These are phyloP conservation scores for Trichechus manatus DNA, from an alignment of 2,113 vertebrate species.

Conservation along the genomic window DNA sequence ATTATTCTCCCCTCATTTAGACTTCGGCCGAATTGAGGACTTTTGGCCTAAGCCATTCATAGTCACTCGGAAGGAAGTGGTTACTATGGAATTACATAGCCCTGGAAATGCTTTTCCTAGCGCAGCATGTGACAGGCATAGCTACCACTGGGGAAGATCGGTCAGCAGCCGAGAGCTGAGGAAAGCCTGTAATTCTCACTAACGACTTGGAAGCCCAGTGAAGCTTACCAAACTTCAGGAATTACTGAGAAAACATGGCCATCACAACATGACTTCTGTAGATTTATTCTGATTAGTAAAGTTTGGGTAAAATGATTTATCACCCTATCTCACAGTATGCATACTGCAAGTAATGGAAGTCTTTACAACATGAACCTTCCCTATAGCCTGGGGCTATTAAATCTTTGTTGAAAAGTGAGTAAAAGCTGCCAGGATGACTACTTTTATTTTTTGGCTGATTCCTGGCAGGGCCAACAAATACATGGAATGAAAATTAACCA, in stretches of 20 bases:
- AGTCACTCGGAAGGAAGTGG: background rate
- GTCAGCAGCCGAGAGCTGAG: background rate
- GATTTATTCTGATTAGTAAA: conserved; percentile 52
- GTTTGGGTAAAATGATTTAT: conserved; percentile 39
- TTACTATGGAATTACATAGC: background rate
- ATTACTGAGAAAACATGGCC: background rate
- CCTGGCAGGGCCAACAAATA: background rate
- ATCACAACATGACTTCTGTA: background rate
- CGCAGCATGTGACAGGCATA: background rate
- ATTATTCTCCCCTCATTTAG: background rate
- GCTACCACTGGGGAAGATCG: accelerated
- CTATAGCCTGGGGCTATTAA: background rate
- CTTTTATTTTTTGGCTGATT: conserved; percentile 41
- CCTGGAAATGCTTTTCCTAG: background rate
- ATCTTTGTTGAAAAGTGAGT: conserved; percentile 49
- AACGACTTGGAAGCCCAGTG: background rate
- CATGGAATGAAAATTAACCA: background rate
- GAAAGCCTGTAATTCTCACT: background rate
- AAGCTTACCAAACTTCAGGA: background rate
- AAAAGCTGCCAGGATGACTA: background rate
- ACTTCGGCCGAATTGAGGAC: background rate
- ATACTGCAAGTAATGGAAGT: conserved; percentile 7
- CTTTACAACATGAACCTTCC: conserved; percentile 1
- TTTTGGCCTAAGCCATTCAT: background rate
- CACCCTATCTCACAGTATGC: background rate